A percentile compares a stretch with the other conserved stretches of the same genome.
These are phyloP conservation scores for Drosophila mayaguana DNA, from an alignment of 2,888 invertebrate species.

Conservation along the genomic window DNA sequence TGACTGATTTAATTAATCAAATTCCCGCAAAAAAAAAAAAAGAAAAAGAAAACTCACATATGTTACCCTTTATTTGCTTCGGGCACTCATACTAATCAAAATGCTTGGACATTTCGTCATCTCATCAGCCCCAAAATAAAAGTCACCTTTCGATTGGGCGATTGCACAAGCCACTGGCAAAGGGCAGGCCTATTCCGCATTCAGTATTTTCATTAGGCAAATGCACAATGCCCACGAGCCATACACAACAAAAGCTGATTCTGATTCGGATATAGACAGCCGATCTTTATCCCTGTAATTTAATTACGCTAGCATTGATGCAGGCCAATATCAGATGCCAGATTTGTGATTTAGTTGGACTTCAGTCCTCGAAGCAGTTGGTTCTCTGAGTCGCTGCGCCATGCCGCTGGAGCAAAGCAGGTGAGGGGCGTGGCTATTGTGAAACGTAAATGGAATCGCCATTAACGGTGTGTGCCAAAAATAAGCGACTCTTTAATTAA, in stretches of 20 bases:
- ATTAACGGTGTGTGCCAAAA: constrained; percentile 54
- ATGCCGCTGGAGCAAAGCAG: constrained; percentile 41
- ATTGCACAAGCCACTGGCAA: constrained; percentile 25
- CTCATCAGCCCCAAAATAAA: constrained; percentile 36
- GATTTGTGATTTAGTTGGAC: constrained; percentile 21
- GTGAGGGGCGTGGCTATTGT: constrained; percentile 22
- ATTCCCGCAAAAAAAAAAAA: constrained; percentile 2
- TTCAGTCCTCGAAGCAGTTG: constrained; percentile 4
- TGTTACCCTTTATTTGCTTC: neutral
- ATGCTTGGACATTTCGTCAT: constrained; percentile 41
- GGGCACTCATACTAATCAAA: constrained; percentile 59
- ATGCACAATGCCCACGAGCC: constrained; percentile 23
- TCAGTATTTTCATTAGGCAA: constrained; percentile 51
- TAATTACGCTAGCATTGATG: constrained; percentile 37
- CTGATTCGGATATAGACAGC: constrained; percentile 12
- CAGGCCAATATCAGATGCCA: neutral
- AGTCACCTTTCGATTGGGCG: neutral
- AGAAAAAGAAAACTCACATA: neutral
- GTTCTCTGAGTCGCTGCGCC: neutral
- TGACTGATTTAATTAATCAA: constrained; percentile 19
- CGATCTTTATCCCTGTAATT: constrained; percentile 42
- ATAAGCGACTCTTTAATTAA: constrained; percentile 60
- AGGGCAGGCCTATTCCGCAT: constrained; percentile 4
- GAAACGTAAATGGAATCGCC: constrained; percentile 47
- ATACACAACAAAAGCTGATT: constrained; percentile 34